phyloP scores from a whole-genome alignment of 2,888 invertebrate genomes.

The Himalopsyche japonica region DNA sequence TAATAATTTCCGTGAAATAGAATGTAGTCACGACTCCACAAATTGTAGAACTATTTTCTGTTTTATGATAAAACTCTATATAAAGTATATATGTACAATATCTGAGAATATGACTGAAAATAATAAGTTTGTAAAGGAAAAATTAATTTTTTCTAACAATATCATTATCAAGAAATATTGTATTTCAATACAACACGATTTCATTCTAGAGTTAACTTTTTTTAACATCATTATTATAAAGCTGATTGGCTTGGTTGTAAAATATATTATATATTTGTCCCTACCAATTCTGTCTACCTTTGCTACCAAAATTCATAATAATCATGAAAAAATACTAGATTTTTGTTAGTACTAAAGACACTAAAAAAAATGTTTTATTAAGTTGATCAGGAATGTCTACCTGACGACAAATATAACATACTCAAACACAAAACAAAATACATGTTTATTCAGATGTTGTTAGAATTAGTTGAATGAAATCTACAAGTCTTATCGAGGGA shows the following conservation, averaged over 20 bases:
- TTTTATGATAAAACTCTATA: neutral
- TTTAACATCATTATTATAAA: too few relatives aligned
- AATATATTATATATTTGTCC: too few relatives aligned
- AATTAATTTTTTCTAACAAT: too few relatives aligned
- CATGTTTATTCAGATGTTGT: neutral
- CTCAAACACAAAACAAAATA: neutral
- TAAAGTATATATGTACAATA: neutral
- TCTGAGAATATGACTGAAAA: neutral
- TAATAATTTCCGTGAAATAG: neutral
- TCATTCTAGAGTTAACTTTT: too few relatives aligned
- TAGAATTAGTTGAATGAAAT: neutral
- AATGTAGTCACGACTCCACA: neutral
- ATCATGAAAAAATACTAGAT: neutral
- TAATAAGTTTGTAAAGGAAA: neutral
- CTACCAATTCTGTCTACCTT: too few relatives aligned
- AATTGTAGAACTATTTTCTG: neutral
- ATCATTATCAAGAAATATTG: too few relatives aligned
- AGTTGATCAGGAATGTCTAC: neutral
- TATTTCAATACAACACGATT: too few relatives aligned
- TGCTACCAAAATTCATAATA: too few relatives aligned
- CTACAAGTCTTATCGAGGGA: neutral
- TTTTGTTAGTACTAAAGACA: neutral
- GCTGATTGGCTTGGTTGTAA: too few relatives aligned
- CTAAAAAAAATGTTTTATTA: neutral
- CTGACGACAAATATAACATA: neutral